phyloP scores from a whole-genome alignment of 35 echinoderm and acorn worm species.

The Hemicentrotus pulcherrimus region DNA sequence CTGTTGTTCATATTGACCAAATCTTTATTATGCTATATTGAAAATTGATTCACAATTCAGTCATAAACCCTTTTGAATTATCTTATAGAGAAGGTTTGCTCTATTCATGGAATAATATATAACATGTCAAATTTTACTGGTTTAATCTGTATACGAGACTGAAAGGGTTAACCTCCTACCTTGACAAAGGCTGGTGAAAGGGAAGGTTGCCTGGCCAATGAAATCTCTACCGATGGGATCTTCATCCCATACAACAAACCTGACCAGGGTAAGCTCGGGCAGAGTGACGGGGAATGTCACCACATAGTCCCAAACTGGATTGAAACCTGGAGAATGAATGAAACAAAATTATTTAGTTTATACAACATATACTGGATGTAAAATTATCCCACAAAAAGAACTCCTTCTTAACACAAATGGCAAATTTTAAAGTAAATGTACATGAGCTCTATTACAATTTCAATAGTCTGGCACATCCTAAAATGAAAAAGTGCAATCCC shows the following conservation, averaged over 20 bases:
- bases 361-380: no score
- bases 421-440: no score
- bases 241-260: slow-evolving; percentile 98
- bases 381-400: no score
- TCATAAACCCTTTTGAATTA: no score
- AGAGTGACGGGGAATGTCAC: slow-evolving; percentile 84
- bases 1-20: no score
- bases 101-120: background rate
- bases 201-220: slow-evolving; percentile 86
- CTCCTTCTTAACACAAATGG: no score
- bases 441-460: no score
- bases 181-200: slow-evolving; percentile 76
- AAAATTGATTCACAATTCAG: no score
- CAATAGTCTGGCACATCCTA: no score
- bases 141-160: background rate
- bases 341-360: background rate
- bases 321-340: slow-evolving; percentile 69
- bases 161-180: slow-evolving; percentile 52
- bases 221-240: slow-evolving; percentile 99
- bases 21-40: no score
- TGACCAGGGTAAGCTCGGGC: slow-evolving; percentile 74
- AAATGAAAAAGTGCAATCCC: no score
- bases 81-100: background rate
- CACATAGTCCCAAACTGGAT: slow-evolving; percentile 86
- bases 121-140: background rate